A percentile compares a stretch with the other conserved stretches of the same genome.
Conservation (phyloP, 2,797 vertebrate genomes). For the Pseudotriccus pelzelni region DNA sequence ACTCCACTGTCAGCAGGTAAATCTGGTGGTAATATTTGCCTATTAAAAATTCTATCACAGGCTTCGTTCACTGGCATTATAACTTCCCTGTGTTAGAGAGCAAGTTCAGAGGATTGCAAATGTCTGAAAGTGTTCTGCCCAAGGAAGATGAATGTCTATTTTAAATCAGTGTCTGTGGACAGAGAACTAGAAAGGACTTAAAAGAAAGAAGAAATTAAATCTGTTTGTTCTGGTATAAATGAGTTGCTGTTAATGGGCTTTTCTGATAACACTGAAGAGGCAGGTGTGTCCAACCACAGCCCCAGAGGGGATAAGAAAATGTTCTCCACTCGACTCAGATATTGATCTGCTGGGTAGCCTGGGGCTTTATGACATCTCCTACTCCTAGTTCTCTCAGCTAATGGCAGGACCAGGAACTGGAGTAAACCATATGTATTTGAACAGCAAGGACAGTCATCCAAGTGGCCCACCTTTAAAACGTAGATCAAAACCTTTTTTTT, state of each 20-base stretch:
- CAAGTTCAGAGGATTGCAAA: background rate
- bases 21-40: slow-evolving; percentile 14
- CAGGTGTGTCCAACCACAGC: background rate
- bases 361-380: background rate
- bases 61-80: background rate
- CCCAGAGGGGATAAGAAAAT: background rate
- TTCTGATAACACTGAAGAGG: background rate
- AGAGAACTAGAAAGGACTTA: background rate
- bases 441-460: background rate
- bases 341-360: slow-evolving; percentile 5
- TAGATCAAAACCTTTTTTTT: background rate
- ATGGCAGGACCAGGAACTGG: background rate
- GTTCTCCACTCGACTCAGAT: background rate
- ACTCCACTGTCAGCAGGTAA: slow-evolving; percentile 11
- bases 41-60: background rate
- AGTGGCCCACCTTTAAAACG: background rate
- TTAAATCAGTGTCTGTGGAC: background rate
- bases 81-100: background rate
- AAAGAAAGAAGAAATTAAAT: slow-evolving; percentile 36
- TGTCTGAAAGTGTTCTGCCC: background rate
- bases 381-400: background rate
- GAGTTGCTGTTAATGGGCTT: background rate
- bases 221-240: background rate
- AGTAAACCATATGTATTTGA: background rate
- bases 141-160: background rate